Evolutionary conservation across 23 tunicate genomes (phyloP).

Genomic region (Diplosoma virens): DNA sequence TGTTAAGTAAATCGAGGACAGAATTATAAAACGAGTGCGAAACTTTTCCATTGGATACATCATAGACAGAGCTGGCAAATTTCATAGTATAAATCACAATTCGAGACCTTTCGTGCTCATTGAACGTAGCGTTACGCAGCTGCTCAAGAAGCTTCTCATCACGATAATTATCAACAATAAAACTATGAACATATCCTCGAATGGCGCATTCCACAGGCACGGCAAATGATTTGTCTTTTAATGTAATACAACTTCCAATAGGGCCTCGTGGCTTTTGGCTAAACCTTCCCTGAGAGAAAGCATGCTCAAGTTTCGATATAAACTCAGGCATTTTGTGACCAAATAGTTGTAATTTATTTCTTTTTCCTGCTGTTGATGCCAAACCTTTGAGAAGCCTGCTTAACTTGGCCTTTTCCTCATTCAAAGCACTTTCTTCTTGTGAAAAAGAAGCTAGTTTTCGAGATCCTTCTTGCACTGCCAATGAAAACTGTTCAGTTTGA

Average conservation of each 20-base stretch:
- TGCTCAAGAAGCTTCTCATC: conserved; percentile 68
- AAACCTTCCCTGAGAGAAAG: conserved; percentile 42
- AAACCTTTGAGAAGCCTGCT: conserved; percentile 27
- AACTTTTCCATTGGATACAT: conserved; percentile 47
- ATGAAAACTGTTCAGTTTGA: conserved; percentile 55
- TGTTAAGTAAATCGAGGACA: conserved; percentile 69
- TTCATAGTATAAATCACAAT: conserved; percentile 67
- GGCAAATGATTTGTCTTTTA: conserved; percentile 61
- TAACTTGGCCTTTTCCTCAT: conserved; percentile 29
- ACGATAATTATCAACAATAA: conserved; percentile 76
- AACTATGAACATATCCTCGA: conserved; percentile 35
- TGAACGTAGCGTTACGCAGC: conserved; percentile 50
- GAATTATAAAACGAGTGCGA: conserved; percentile 39
- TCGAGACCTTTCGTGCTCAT: conserved; percentile 48
- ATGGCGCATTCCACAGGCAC: conserved; percentile 83
- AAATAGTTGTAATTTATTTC: conserved; percentile 63
- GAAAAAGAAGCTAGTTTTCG: not conserved
- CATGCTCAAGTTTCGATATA: conserved; percentile 69
- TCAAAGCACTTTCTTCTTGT: conserved; percentile 21
- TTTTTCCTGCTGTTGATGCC: conserved; percentile 45
- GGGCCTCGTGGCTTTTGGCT: conserved; percentile 78
- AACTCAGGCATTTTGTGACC: conserved; percentile 88
- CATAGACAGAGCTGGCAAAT: conserved; percentile 45
- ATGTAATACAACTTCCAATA: conserved; percentile 65
- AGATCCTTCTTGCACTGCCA: conserved; percentile 32